Evolutionary conservation across 2,888 invertebrate genomes (phyloP), one percentile per base, ranked within the genome.

Genomic region (Panorpa germanica): DNA sequence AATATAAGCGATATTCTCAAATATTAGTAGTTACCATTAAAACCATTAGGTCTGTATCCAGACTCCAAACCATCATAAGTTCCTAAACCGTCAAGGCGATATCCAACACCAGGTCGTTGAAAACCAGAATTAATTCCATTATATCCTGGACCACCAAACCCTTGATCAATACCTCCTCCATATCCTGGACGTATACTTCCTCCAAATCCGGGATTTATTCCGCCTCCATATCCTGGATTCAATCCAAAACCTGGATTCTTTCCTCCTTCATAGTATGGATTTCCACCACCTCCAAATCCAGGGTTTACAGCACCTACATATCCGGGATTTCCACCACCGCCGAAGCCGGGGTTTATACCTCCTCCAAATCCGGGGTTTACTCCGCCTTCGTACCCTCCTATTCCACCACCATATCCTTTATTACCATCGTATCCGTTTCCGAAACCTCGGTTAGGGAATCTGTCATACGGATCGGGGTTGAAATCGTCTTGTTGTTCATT

Each of bases 121-220:
- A 32, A n/a, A 17, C 25, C 4, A 18, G 16, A 20, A 15, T n/a
- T n/a, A n/a, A n/a, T 15, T 32, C 32, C 32, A 13, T 23, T 23
- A 31, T 17, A 19, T 22, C 36, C 28, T 23, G 27, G 27, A 15
- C 34, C 40, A 33, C 46, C 45, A 6, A 45, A 32, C 20, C 45
- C 43, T 14, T 41, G 42, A 28, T 35, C 40, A 23, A 38, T 37
- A 25, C 34, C 32, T 28, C 40, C 37, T 29, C 39, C 40, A 29
- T 32, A 31, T 23, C 35, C 33, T 20, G 29, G 34, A 9, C 31
- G 32, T 21, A 33, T 34, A 23, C 35, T 27, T 7, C 20, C 20
- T 8, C 20, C 20, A 19, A 19, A 19, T 19, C 20, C 20, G n/a
- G 20, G 20, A 19, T 19, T 19, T 7, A 19, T 8, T 19, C 20